These are phyloP conservation scores for Amblyopsis hoosieri DNA, from an alignment of 2,797 vertebrate species.

Conservation along the genomic window DNA sequence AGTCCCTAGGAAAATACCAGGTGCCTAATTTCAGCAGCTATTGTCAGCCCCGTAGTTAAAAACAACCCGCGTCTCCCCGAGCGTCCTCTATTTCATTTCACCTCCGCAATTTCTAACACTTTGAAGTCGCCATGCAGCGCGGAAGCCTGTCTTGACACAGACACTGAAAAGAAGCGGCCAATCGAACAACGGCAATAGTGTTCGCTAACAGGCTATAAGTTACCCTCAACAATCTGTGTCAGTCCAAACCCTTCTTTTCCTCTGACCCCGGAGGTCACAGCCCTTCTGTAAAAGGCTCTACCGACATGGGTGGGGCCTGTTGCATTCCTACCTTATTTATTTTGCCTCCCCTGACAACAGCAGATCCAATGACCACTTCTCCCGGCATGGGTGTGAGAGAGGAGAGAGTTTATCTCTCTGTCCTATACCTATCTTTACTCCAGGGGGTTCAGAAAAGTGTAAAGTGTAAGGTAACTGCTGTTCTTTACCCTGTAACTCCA, in stretches of 20 bases:
- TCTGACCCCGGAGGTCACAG: slow-evolving; percentile 45
- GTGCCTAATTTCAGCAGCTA: slow-evolving; percentile 57
- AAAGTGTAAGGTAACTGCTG: not conserved
- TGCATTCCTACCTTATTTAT: slow-evolving; percentile 65
- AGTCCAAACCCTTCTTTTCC: slow-evolving; percentile 36
- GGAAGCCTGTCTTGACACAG: slow-evolving; percentile 37
- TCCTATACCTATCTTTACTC: no score
- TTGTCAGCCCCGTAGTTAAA: slow-evolving; percentile 47
- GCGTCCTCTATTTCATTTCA: slow-evolving; percentile 15
- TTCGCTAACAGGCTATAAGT: slow-evolving; percentile 53
- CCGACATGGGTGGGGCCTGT: slow-evolving; percentile 1
- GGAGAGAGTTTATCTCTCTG: slow-evolving; percentile 2
- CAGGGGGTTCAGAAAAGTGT: slow-evolving; percentile 33
- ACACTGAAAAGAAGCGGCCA: slow-evolving; percentile 28
- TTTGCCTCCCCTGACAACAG: slow-evolving; percentile 61
- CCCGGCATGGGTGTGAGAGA: slow-evolving; percentile 25
- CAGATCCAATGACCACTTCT: slow-evolving; percentile 53
- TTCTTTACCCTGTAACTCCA: slow-evolving; percentile 21
- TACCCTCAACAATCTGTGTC: slow-evolving; percentile 58
- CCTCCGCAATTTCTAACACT: slow-evolving; percentile 14
- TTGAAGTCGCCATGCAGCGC: slow-evolving; percentile 28
- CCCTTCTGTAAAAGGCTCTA: slow-evolving; percentile 46
- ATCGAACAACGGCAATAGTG: slow-evolving; percentile 44
- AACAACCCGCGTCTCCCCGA: slow-evolving; percentile 14
- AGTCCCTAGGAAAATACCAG: slow-evolving; percentile 43